Evolutionary conservation across 2,888 invertebrate genomes (phyloP).

Genomic region (Zhuqinia jingwanae): DNA sequence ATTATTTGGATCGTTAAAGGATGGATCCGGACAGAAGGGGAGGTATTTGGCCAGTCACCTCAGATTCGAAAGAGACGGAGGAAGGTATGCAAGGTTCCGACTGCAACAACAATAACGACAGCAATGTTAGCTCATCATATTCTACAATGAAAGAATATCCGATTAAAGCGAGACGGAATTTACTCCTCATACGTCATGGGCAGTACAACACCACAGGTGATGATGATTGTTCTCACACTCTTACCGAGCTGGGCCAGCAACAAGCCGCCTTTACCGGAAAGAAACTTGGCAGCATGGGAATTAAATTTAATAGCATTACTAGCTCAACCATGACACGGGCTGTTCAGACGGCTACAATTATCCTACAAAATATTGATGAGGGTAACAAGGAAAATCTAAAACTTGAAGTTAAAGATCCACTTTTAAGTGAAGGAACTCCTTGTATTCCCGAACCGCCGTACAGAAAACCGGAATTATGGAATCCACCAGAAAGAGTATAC

Average conservation of each 20-base stretch:
- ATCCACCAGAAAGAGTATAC: conserved; percentile 89
- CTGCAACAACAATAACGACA: conserved; percentile 85
- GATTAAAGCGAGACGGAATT: conserved; percentile 86
- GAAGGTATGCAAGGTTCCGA: conserved; percentile 81
- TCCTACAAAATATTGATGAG: conserved; percentile 85
- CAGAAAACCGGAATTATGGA: conserved; percentile 87
- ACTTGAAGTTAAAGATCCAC: conserved; percentile 84
- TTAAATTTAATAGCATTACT: conserved; percentile 90
- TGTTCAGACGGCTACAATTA: conserved; percentile 93
- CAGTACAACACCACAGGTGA: conserved; percentile 90
- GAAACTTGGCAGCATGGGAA: conserved; percentile 87
- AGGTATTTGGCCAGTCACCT: conserved; percentile 22
- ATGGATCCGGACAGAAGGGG: conserved; percentile 45
- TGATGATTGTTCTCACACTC: conserved; percentile 84
- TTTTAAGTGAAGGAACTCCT: conserved; percentile 96
- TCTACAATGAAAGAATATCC: background rate
- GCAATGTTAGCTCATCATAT: conserved; percentile 85
- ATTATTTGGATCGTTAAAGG: too few relatives aligned
- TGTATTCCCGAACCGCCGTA: conserved; percentile 94
- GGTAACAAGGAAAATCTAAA: conserved; percentile 46
- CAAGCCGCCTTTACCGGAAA: conserved; percentile 94
- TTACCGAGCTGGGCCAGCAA: conserved; percentile 89
- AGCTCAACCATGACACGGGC: conserved; percentile 97
- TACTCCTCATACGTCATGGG: conserved; percentile 96
- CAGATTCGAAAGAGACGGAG: background rate